Percentiles rank a stretch among this genome's conserved stretches.
Evolutionary conservation across 2,113 vertebrate genomes (phyloP).

Genomic region (Haemorhous mexicanus): DNA sequence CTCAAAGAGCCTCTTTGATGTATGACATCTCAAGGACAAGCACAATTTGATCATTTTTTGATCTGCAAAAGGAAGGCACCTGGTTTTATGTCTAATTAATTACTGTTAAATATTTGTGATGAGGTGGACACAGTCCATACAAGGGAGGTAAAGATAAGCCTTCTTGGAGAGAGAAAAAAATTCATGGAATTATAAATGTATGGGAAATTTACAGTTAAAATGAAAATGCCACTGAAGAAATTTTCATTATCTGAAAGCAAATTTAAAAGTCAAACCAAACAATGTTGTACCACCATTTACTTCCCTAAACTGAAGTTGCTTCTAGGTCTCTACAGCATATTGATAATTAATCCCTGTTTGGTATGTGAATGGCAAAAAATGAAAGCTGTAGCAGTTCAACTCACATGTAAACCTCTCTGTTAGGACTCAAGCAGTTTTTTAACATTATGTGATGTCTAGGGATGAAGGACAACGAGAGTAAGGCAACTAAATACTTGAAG

Average conservation of each 20-base stretch:
- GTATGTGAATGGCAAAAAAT: slow-evolving; percentile 8
- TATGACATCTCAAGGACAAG: not conserved
- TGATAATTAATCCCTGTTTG: slow-evolving; percentile 44
- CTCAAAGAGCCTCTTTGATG: not conserved
- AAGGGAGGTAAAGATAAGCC: not conserved
- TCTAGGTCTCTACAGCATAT: not conserved
- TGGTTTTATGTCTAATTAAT: not conserved
- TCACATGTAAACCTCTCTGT: not conserved
- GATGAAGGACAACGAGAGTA: not conserved
- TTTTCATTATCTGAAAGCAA: not conserved
- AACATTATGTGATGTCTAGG: not conserved
- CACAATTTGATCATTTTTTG: not conserved
- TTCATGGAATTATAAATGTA: not conserved
- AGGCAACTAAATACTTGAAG: not conserved
- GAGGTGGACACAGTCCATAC: not conserved
- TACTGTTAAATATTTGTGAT: not conserved
- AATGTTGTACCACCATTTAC: not conserved
- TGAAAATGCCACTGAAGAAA: not conserved
- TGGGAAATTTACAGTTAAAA: not conserved
- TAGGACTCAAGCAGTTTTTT: not conserved
- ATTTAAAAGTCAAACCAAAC: not conserved
- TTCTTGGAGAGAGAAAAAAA: not conserved
- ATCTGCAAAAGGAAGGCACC: not conserved
- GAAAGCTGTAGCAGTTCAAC: not conserved
- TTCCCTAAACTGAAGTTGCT: not conserved